Conservation (phyloP, 2,888 invertebrate species). For the Calameuta idolon region DNA sequence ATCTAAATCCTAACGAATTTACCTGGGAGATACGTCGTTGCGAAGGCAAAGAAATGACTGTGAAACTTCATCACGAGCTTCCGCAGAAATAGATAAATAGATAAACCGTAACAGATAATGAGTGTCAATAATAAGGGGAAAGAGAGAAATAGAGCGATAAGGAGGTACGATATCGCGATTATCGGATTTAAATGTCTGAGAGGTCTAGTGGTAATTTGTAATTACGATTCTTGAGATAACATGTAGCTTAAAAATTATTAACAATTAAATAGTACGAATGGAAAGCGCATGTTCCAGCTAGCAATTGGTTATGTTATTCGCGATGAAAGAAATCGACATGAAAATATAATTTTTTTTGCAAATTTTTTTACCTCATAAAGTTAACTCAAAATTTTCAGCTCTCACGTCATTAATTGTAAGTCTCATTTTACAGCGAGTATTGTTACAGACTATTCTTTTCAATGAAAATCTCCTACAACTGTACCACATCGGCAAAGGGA, state of each 20-base stretch:
- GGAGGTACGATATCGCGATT: neutral
- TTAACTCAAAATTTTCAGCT: neutral
- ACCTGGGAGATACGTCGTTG: neutral
- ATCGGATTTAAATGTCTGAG: neutral
- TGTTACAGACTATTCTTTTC: neutral
- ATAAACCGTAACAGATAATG: neutral
- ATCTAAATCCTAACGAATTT: no score
- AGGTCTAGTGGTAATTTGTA: neutral
- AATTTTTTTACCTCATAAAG: neutral
- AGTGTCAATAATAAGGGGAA: neutral
- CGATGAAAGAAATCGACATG: neutral
- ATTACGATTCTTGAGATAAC: neutral
- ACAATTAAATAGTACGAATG: neutral
- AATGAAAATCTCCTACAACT: neutral
- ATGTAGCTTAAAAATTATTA: no score
- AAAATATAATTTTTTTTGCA: neutral
- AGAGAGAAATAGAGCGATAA: neutral
- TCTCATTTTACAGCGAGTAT: neutral
- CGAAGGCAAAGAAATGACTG: neutral
- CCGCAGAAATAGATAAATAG: neutral
- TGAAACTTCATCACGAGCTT: neutral
- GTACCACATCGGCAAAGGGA: no score
- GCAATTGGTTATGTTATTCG: no score
- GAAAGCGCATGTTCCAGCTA: no score
- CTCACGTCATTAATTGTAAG: neutral